Base-by-base conservation (phyloP, 2,888 invertebrate genomes). In the Gymnosoma rotundatum region DNA sequence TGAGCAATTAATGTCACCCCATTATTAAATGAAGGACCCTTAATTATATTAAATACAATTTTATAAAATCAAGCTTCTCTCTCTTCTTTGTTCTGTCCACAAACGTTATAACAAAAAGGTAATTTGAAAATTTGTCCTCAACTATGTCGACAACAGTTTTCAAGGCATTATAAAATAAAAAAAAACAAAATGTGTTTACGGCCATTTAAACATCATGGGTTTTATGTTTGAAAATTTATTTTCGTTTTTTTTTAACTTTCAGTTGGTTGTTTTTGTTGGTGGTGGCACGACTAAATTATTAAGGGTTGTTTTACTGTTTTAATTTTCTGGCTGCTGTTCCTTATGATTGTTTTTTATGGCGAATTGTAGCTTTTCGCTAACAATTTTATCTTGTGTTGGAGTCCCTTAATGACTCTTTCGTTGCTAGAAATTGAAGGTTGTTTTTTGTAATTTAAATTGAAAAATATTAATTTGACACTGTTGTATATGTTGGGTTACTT, bases 1-100 rank as follows among this genome's bases (percentile, higher is more conserved):
- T 88, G 89, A 89, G 89, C 91, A 91, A 92, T 92, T 92, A 92
- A 92, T 92, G 91, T 92, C 92, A 92, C 92, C 92, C 92, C 90
- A 92, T 92, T 92, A 91, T 90, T 90, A 91, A 92, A 91, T 91
- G 66, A 91, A 92, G 90, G 83, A 66, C 79, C 90, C 92, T 91
- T 92, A 92, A 92, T 92, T 92, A 92, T 91, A 90, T 90, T 90
- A 91, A 91, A 91, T 90, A 90, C 36, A 60, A 61, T 83, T 91
- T 91, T 91, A 81, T 82, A 86, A 87, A 87, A 86, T 80, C 63
- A 79, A 79, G 73, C 67, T 74, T 42, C 42, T 42, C 42, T 6
- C 32, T 5, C 42, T 42, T 42, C 21, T 14, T 9, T 52, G 8
- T 52, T n/a, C n/a, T 12, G 16, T n/a, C 56, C 16, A n/a, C 14